Evolutionary conservation across 92 coral and sea anemone species (phyloP).

Genomic region (Umimayanthus kanabou): DNA sequence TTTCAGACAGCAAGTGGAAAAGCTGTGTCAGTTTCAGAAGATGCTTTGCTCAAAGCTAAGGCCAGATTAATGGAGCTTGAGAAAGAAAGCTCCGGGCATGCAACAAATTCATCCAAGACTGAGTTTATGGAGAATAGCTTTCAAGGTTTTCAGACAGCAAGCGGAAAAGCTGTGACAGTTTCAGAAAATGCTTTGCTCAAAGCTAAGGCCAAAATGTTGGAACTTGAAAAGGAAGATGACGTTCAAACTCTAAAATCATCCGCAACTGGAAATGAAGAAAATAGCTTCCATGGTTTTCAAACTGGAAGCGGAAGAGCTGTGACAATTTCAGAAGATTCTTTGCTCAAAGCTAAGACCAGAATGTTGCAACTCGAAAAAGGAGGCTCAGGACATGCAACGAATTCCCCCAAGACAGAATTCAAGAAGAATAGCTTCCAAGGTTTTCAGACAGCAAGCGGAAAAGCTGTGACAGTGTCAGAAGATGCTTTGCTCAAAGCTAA

Average conservation of each 20-base stretch:
- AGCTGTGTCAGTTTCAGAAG: background rate
- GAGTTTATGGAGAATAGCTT: background rate
- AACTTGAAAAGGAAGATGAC: background rate
- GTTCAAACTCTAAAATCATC: background rate
- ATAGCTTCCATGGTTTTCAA: background rate
- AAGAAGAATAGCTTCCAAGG: background rate
- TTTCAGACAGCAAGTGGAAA: slow-evolving; percentile 35
- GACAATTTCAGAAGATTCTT: background rate
- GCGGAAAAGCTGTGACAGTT: slow-evolving; percentile 50
- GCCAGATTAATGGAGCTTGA: slow-evolving; percentile 11
- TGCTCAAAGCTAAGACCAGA: background rate
- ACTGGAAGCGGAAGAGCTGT: slow-evolving; percentile 23
- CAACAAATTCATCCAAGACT: background rate
- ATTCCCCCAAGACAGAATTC: background rate
- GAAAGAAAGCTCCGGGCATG: background rate
- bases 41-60: slow-evolving; percentile 44
- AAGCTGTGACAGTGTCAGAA: slow-evolving; percentile 14
- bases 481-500: background rate
- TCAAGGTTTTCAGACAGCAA: slow-evolving; percentile 50
- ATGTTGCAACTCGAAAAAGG: slow-evolving; percentile 10
- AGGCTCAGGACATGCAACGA: background rate
- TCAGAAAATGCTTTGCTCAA: slow-evolving; percentile 51
- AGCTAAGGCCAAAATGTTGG: slow-evolving; percentile 38
- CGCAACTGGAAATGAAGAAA: background rate
- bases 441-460: slow-evolving; percentile 13